A percentile compares a stretch with the other conserved stretches of the same genome.
These are phyloP conservation scores for Ara ararauna DNA, from an alignment of 2,797 vertebrate genomes.

Conservation along the genomic window DNA sequence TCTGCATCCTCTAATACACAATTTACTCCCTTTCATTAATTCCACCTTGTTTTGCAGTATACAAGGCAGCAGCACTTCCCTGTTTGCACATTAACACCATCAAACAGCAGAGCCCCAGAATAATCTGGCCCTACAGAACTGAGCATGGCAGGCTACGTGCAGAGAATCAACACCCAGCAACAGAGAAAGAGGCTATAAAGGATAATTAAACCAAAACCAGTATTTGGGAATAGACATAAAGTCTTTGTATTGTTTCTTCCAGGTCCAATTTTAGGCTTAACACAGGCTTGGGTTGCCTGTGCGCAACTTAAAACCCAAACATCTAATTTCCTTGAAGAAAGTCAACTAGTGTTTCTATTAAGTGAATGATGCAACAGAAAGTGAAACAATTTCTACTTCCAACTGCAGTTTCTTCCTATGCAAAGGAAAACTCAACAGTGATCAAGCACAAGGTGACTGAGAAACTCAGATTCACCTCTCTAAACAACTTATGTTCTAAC, in stretches of 20 bases:
- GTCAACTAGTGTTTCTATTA: background rate
- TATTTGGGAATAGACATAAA: background rate
- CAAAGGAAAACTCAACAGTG: background rate
- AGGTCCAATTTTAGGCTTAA: background rate
- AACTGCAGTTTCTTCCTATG: background rate
- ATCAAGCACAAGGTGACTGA: background rate
- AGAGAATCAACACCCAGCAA: background rate
- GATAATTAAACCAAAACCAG: background rate
- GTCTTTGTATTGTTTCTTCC: background rate
- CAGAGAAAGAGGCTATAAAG: background rate
- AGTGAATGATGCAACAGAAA: background rate
- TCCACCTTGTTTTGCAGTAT: background rate
- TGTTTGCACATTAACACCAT: background rate
- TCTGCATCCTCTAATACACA: background rate
- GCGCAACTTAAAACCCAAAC: background rate
- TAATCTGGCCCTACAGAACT: background rate
- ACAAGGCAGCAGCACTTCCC: background rate
- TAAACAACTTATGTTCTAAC: background rate
- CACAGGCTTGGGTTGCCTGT: background rate
- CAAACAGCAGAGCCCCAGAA: background rate
- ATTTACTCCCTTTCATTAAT: background rate
- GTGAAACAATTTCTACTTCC: background rate
- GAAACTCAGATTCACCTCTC: background rate
- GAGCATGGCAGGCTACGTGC: fast-evolving
- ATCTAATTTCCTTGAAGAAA: background rate